Percentiles rank a stretch among this genome's conserved stretches.
Conservation (phyloP, 2,888 invertebrate species). For the Platycnemis pennipes region DNA sequence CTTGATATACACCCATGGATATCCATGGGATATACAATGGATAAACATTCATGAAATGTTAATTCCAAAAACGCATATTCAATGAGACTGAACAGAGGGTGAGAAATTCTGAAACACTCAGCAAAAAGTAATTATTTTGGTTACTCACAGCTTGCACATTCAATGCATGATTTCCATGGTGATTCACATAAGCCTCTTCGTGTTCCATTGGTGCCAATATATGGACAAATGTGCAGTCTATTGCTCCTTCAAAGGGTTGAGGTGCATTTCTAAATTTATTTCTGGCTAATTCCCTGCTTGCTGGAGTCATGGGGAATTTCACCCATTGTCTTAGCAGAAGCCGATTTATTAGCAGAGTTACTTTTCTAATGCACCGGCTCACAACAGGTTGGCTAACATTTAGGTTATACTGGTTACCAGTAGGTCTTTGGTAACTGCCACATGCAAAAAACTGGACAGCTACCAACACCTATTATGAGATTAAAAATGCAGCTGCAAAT, state of each 20-base stretch:
- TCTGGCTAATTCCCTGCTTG: background rate
- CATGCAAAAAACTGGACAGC: background rate
- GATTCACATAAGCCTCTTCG: too few species aligned
- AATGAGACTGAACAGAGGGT: too few species aligned
- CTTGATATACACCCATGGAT: too few species aligned
- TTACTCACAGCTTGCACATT: too few species aligned
- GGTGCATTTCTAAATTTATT: background rate
- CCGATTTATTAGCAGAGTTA: background rate
- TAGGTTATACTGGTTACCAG: background rate
- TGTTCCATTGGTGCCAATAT: too few species aligned
- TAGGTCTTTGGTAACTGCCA: background rate
- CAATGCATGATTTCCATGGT: too few species aligned
- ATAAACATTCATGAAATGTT: too few species aligned
- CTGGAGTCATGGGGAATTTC: background rate
- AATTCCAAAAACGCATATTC: too few species aligned
- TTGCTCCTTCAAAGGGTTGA: background rate
- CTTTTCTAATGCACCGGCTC: background rate
- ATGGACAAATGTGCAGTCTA: background rate
- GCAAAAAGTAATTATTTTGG: too few species aligned
- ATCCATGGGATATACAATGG: too few species aligned
- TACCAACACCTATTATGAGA: background rate
- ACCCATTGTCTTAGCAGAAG: background rate
- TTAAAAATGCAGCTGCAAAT: too few species aligned
- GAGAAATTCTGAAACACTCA: too few species aligned
- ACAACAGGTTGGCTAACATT: background rate